Base-by-base conservation (phyloP, 2,888 invertebrate species). In the Drosophila testacea region DNA sequence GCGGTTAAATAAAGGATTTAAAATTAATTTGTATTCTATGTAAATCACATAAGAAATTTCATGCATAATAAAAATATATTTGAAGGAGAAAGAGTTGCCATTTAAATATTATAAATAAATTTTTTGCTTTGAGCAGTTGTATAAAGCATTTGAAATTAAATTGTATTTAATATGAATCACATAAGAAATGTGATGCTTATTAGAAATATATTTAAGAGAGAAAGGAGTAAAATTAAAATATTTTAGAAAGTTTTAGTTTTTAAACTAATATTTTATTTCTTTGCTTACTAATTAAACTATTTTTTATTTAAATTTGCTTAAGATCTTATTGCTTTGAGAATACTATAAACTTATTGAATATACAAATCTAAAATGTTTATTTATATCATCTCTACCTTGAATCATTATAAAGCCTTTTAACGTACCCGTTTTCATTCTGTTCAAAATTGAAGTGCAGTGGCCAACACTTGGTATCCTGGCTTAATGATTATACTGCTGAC, bases 401-500 rank as follows among this genome's bases (percentile, higher is more conserved):
- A 22, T 34, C 5, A 10, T 41, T 41, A 30, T 41, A 6, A 16
- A 4, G 38, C 9, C 11, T 11, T 1, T 6, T 9, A 22, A 41
- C 22, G 1, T 38, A 4, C 7, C 11, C 6, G 5, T 27, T 32
- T 6, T 11, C 9, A 6, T 16, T 10, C 6, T 27, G 9, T 10
- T 7, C 2, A 11, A 10, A 4, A 5, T 11, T 16, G 46, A 74
- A 55, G 52, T 50, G 44, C 51, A 38, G 11, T 38, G 27, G 16
- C 36, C 50, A 13, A 48, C 28, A 36, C 27, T 38, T 13, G 51
- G 13, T 42, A 28, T 9, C 28, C 11, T 10, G 36, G n/a, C 9
- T 28, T 60, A 66, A 56, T 63, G 64, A 47, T 39, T 22, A 44
- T 63, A 27, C 30, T 27, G 55, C 22, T 36, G 47, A 52, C 52